These are phyloP conservation scores for Myotis planiceps DNA, from an alignment of 2,797 vertebrate genomes.

Conservation along the genomic window DNA sequence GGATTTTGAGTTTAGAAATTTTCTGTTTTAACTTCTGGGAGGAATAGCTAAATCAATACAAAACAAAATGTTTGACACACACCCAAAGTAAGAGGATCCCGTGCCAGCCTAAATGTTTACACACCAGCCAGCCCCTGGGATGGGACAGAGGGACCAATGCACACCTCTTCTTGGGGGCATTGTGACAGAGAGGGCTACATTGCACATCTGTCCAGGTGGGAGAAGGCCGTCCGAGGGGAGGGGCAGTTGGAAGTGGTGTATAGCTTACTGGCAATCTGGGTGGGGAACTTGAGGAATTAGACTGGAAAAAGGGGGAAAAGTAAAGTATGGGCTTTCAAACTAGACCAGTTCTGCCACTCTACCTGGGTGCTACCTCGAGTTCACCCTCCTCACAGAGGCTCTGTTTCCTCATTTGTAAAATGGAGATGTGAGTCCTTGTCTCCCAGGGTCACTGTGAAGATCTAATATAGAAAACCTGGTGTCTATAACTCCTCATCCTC, in stretches of 20 bases:
- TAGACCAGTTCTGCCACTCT: not conserved
- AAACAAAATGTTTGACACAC: constrained; percentile 18
- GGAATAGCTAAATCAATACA: constrained; percentile 46
- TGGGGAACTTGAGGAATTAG: not conserved
- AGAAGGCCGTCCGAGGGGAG: not conserved
- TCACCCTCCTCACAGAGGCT: not conserved
- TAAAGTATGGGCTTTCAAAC: not conserved
- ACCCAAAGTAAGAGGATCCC: not conserved
- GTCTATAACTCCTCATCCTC: not conserved
- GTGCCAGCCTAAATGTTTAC: not conserved
- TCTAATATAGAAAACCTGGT: not conserved
- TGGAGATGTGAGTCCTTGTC: not conserved
- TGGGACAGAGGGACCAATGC: not conserved
- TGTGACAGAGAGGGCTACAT: fast-evolving
- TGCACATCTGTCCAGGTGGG: not conserved
- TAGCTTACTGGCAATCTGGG: too few species aligned
- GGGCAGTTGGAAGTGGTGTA: not conserved
- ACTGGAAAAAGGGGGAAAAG: not conserved
- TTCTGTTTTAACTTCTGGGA: constrained; percentile 14
- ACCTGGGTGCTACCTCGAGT: not conserved
- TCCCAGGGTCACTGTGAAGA: not conserved
- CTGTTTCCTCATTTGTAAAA: not conserved
- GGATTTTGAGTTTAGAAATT: constrained; percentile 27
- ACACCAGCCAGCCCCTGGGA: not conserved
- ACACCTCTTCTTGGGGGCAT: not conserved